Base-by-base conservation (phyloP, 1,140 invertebrate species). In the Asbolus verrucosus region DNA sequence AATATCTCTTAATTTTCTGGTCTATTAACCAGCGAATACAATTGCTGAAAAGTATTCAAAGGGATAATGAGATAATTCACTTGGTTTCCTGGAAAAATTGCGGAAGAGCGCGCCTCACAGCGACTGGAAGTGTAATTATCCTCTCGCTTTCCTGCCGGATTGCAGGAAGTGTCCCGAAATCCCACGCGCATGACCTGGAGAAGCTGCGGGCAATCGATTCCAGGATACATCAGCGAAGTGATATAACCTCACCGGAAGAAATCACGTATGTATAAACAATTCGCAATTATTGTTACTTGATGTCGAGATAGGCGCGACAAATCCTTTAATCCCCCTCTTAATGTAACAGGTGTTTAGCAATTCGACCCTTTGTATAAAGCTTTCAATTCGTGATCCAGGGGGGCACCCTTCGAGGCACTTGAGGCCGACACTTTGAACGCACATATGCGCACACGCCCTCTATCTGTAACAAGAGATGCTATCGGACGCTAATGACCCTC, bases 401-500 rank as follows among this genome's bases (percentile, higher is more conserved):
- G 36, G 41, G 14, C 62, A 13, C 36, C 43, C 69, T 61, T 60
- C 30, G 30, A 60, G 69, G 72, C 77, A 78, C 77, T 78, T 78
- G 77, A 76, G 72, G 54, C 36, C 73, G 67, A 78, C 77, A 78
- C 76, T 75, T 71, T 72, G 13, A 63, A 54, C 50, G 63, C 72
- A 74, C 76, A 79, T 77, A 78, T 79, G 76, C 71, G 68, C 66
- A 70, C 65, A 73, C 73, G 74, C 76, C 73, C 75, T 73, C 70
- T 71, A 67, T 70, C 59, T 71, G 78, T 76, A 78, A 79, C 76
- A 69, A 73, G 76, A 79, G 78, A 79, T 78, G 78, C 75, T 79
- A 79, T 79, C 78, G 70, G 73, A 78, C 73, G 71, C 75, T 79
- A 78, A 79, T 79, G 74, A 79, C 75, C 59, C 59, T 77, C 77